Base-by-base conservation (phyloP, 2,113 vertebrate genomes). In the Pterophyllum scalare region DNA sequence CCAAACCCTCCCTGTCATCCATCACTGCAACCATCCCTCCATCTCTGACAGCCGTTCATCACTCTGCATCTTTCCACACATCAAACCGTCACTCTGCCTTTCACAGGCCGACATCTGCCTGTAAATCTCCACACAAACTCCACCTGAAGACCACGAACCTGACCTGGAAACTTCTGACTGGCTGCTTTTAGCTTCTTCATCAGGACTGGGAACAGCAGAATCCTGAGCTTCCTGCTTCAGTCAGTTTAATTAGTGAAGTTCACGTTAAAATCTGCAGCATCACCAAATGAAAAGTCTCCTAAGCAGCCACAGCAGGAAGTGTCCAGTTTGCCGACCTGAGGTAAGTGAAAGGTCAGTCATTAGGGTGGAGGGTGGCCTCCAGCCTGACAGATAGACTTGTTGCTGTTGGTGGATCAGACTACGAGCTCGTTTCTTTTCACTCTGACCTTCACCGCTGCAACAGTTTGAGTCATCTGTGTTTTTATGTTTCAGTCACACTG, bases 31-130 rank as follows among this genome's bases (percentile, higher is more conserved):
- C 22, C 15, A 26, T 76, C 75, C 75, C n/a, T 43, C 56, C 22
- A 20, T 76, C 58, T 43, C 57, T 77, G 75, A 77, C 75, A 59
- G 75, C 75, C 74, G 40, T 77, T 77, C 76, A 75, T 82, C 65
- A 52, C 76, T 75, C 64, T 12, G 76, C 70, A 57, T 67, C 61
- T 52, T 33, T 59, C 10, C 6, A 12, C 75, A 79, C 85, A 43
- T 87, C 85, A 83, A 83, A 87, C 28, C 15, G 35, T 83, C 85
- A 79, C 57, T 72, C 52, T 7, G 38, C 60, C 46, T 59, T 59
- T 77, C 35, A 59, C 56, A 43, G 75, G 57, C n/a, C 7, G 12
- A 33, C 26, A 14, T 20, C 7, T 0, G 2, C 5, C 52, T 7
- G 64, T 82, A 82, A 81, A 78, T 74, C 79, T 57, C 24, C 17